Base-by-base conservation (phyloP, 2,888 invertebrate species). In the Chloroclystis v-ata region DNA sequence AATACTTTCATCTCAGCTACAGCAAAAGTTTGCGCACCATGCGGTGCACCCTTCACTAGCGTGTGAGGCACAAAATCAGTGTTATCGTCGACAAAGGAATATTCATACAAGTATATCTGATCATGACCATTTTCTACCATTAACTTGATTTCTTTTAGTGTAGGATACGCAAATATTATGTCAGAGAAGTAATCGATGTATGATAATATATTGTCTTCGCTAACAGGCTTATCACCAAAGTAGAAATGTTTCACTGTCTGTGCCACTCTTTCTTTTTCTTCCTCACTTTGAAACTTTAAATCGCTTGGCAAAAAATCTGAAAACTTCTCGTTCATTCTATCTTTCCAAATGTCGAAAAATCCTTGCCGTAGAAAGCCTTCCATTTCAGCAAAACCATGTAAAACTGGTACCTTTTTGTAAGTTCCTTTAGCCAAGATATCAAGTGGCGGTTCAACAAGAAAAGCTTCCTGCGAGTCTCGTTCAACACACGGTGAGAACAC, bases 381-480 rank as follows among this genome's bases (percentile, higher is more conserved):
- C 68, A 71, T 67, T 11, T 70, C 57, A 16, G 67, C 47, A 38
- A 73, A 72, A 7, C 78, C 77, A 43, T 65, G 66, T 9, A 79
- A 40, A 26, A 72, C 44, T 0, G 77, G 77, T 2, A 75, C 20
- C 49, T 72, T 72, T 8, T 49, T 56, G 25, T 68, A 73, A 3
- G 64, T 54, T 0, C 71, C 69, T 7, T 49, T 63, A 26, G 61
- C 71, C 11, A 78, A 43, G 37, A 73, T 69, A 47, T 59, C 60
- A 0, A 65, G 38, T 4, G 79, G 77, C 24, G 61, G 56, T 28
- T 75, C 71, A 1, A 61, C 52, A 0, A 79, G 52, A 50, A 78
- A 32, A 3, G 41, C 32, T 71, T 26, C 10, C 28, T 1, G 12
- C 20, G 44, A 30, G 12, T 38, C 30, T 4, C 56, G 54, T 42